phyloP scores from a whole-genome alignment of 2,888 invertebrate species.

The Odontothrips loti region DNA sequence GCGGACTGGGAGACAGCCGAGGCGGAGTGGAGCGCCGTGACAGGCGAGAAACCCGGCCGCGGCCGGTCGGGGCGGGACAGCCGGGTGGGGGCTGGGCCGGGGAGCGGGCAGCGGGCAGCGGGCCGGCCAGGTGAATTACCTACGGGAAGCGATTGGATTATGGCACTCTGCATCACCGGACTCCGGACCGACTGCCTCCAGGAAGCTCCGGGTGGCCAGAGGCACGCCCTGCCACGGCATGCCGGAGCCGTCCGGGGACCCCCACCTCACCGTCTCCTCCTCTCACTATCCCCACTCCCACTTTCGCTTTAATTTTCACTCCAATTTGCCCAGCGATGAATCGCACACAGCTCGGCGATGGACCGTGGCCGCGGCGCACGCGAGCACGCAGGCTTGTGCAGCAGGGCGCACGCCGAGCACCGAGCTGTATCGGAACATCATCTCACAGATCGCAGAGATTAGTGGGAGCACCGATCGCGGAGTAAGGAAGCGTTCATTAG shows the following conservation, averaged over 20 bases:
- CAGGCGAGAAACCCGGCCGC: too few species aligned
- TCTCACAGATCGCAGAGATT: too few species aligned
- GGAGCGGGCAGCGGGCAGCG: not conserved
- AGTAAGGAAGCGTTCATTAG: too few species aligned
- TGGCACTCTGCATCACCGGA: not conserved
- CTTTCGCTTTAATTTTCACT: conserved; percentile 19
- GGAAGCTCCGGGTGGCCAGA: not conserved
- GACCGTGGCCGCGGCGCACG: too few species aligned
- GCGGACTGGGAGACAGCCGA: too few species aligned
- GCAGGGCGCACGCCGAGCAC: not conserved
- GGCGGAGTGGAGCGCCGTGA: too few species aligned
- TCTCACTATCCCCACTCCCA: not conserved
- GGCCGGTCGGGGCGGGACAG: not conserved
- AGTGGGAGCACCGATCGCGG: too few species aligned
- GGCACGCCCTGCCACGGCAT: not conserved
- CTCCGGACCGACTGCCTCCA: not conserved
- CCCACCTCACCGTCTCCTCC: not conserved
- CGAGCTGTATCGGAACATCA: too few species aligned
- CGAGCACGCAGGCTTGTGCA: not conserved
- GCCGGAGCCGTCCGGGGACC: not conserved
- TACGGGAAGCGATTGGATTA: too few species aligned
- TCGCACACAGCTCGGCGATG: not conserved
- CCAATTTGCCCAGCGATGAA: conserved; percentile 15
- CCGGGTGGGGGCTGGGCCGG: not conserved
- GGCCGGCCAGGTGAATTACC: not conserved